phyloP scores from a whole-genome alignment of 1,140 invertebrate species.

The Acromyrmex echinatior region DNA sequence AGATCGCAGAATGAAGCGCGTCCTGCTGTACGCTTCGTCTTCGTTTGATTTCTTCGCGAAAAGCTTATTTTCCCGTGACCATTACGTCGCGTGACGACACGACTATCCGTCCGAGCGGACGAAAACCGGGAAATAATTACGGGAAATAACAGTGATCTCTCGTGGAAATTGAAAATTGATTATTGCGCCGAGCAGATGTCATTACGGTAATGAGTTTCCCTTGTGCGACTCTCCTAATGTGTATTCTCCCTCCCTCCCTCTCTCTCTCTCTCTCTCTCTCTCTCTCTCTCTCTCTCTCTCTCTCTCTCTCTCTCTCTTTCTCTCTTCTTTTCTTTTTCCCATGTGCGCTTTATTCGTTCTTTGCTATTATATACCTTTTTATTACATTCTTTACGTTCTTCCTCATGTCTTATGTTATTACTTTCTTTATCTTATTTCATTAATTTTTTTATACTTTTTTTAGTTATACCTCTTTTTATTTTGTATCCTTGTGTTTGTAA shows the following conservation, averaged over 20 bases:
- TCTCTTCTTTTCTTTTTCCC: too few relatives aligned
- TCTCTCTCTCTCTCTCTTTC: not conserved
- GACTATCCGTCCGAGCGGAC: not conserved
- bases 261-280: not conserved
- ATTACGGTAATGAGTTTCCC: conserved; percentile 64
- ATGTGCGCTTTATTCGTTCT: not conserved
- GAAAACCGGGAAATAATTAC: conserved; percentile 48
- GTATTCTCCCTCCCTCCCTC: not conserved
- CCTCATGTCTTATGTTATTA: too few relatives aligned
- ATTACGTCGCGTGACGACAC: conserved; percentile 42
- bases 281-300: not conserved
- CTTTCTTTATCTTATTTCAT: too few relatives aligned
- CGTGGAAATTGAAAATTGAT: conserved; percentile 65
- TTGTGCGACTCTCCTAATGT: conserved; percentile 16
- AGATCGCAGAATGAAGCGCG: conserved; percentile 22
- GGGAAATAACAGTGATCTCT: conserved; percentile 51
- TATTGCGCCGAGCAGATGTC: conserved; percentile 42
- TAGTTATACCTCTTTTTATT: too few relatives aligned
- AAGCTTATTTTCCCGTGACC: not conserved
- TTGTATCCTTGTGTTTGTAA: too few relatives aligned
- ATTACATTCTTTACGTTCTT: too few relatives aligned
- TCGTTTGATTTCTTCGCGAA: not conserved
- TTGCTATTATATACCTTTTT: too few relatives aligned
- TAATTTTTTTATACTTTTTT: too few relatives aligned
- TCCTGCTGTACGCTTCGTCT: not conserved